A percentile compares a stretch with the other conserved stretches of the same genome.
Conservation (phyloP, 2,797 vertebrate species). For the Percopsis omiscomaycus region DNA sequence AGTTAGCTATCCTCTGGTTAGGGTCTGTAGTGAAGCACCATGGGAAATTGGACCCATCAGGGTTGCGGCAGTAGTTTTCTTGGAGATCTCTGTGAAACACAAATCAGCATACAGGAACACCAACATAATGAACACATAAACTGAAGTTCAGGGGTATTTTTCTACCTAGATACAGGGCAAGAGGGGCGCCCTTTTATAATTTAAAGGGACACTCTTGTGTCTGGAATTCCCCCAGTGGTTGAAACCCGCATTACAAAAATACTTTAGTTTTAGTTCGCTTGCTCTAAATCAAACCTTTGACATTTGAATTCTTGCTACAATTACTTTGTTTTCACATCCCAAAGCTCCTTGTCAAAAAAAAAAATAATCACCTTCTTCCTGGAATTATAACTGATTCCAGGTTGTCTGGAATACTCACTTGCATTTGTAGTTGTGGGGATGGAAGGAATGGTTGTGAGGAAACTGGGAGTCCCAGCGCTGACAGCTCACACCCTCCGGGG, state of each 20-base stretch:
- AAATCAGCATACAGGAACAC: slow-evolving; percentile 38
- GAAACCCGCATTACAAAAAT: too few species aligned
- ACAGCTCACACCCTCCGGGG: slow-evolving; percentile 88
- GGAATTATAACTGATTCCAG: slow-evolving; percentile 5
- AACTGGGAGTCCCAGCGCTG: slow-evolving; percentile 93
- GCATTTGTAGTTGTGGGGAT: slow-evolving; percentile 94
- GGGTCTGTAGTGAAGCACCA: slow-evolving; percentile 97
- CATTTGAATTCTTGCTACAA: too few species aligned
- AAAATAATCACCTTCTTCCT: too few species aligned
- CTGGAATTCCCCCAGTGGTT: too few species aligned
- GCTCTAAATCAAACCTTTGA: too few species aligned
- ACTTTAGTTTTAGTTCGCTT: too few species aligned
- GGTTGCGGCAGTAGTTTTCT: slow-evolving; percentile 96
- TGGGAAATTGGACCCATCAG: slow-evolving; percentile 90
- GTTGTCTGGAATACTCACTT: slow-evolving; percentile 83
- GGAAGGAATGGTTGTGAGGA: slow-evolving; percentile 92
- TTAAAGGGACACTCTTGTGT: too few species aligned
- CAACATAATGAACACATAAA: slow-evolving; percentile 2
- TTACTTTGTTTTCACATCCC: too few species aligned
- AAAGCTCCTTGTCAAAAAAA: too few species aligned
- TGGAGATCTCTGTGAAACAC: slow-evolving; percentile 84
- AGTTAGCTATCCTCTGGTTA: slow-evolving; percentile 88
- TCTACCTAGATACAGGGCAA: too few species aligned
- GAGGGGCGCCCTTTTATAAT: too few species aligned
- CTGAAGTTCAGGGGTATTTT: too few species aligned